Percentiles rank a stretch among this genome's conserved stretches.
Conservation (phyloP, 2,888 invertebrate genomes). For the Tenodera sinensis region DNA sequence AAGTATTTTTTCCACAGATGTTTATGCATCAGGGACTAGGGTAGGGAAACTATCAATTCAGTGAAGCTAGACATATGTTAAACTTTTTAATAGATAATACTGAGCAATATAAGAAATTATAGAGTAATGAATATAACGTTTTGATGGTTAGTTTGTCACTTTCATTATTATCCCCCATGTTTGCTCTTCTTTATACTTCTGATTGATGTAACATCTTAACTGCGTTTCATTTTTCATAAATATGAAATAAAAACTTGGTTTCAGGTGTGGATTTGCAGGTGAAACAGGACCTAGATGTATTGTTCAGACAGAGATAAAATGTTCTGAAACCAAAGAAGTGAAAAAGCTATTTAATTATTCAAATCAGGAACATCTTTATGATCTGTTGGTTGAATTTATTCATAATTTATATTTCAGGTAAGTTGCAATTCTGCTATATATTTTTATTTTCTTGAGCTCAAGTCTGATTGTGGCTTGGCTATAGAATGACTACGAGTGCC, state of each 20-base stretch:
- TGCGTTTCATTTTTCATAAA: not conserved
- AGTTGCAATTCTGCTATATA: slow-evolving; percentile 24
- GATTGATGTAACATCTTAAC: not conserved
- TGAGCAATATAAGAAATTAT: too few species aligned
- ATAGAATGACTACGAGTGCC: too few species aligned
- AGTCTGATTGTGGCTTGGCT: too few species aligned
- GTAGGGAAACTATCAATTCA: too few species aligned
- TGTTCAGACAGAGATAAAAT: slow-evolving; percentile 71
- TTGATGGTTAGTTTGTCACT: too few species aligned
- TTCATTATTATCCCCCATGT: too few species aligned
- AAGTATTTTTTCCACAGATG: too few species aligned
- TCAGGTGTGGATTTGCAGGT: slow-evolving; percentile 87
- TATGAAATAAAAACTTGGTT: not conserved
- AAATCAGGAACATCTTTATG: slow-evolving; percentile 69
- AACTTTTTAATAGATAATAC: too few species aligned
- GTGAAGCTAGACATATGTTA: too few species aligned
- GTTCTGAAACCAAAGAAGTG: slow-evolving; percentile 57
- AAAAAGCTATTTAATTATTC: slow-evolving; percentile 63
- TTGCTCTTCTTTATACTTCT: too few species aligned
- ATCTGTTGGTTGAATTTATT: slow-evolving; percentile 82
- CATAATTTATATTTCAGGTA: slow-evolving; percentile 86
- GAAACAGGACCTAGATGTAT: slow-evolving; percentile 87
- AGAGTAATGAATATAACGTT: too few species aligned
- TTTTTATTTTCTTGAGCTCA: not conserved
- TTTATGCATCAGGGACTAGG: too few species aligned